A percentile compares a stretch with the other conserved stretches of the same genome.
Evolutionary conservation across 1,140 invertebrate genomes (phyloP).

Genomic region (Paraescarpia echinospica): DNA sequence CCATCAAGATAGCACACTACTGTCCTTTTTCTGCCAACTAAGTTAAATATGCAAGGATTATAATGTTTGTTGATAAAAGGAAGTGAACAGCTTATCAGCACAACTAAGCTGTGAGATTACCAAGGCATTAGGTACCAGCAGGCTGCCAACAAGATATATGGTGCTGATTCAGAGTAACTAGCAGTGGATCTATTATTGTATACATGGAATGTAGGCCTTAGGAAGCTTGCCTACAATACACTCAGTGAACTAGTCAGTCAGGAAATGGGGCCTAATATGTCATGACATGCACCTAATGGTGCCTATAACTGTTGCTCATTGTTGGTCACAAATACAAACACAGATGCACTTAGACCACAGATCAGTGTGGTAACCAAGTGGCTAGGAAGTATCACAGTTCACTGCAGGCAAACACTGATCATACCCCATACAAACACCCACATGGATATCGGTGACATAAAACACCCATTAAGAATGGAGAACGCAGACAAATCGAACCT

Average conservation of each 20-base stretch:
- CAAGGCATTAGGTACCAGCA: neutral
- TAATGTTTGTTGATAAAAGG: neutral
- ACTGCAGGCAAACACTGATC: neutral
- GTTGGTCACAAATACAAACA: neutral
- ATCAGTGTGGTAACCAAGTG: neutral
- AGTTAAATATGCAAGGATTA: neutral
- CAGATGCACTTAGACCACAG: neutral
- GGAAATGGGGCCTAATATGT: neutral
- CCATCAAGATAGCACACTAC: neutral
- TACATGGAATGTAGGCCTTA: neutral
- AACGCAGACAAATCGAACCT: neutral
- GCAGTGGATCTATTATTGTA: neutral
- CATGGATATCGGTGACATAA: neutral
- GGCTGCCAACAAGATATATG: neutral
- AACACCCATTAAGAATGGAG: neutral
- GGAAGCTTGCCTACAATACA: neutral
- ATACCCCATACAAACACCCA: neutral
- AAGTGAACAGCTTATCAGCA: neutral
- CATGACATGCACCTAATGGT: neutral
- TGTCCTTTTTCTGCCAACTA: neutral
- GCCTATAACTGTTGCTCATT: neutral
- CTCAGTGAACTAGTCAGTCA: neutral
- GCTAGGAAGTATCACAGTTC: neutral
- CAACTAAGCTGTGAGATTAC: neutral
- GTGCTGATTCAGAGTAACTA: neutral